Evolutionary conservation across 2,888 invertebrate species (phyloP), one percentile per base, ranked within the genome.

Genomic region (Hemithea aestivaria): DNA sequence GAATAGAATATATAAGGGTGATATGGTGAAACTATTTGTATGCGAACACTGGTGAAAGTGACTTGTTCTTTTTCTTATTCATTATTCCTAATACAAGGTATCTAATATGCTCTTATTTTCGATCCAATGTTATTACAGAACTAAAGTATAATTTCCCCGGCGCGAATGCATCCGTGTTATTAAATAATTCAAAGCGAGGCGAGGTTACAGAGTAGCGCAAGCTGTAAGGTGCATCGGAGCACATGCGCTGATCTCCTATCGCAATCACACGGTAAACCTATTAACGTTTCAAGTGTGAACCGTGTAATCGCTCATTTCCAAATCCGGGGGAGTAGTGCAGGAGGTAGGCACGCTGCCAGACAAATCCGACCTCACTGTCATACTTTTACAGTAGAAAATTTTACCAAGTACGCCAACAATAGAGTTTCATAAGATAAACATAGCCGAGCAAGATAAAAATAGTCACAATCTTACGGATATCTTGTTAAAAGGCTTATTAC

Each of bases 241-340:
- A 46, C 50, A 55, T 47, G 51, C 51, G 44, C 61, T 65, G 66
- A 76, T 69, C 66, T 66, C 23, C 58, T 62, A 64, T 69, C 69
- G 63, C 70, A 71, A 74, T 77, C 66, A 66, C 54, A 71, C 66
- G 69, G 63, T 67, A 58, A 65, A 66, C 64, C 66, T 68, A 70
- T 66, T 66, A 66, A 63, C 60, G 63, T 61, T 62, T 62, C 63
- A 56, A 62, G 70, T 73, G 73, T 70, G 72, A 75, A 78, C 57
- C 64, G 65, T 66, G 66, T 66, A 66, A 70, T 68, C 58, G 56
- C 57, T 60, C 61, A 60, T 66, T 61, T 54, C 53, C 55, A 58
- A 57, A 55, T 54, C 47, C 42, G 43, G 46, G 23, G 24, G 33
- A 41, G 32, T 33, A 38, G 20, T 9, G 27, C 23, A 6, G 20